Conservation (phyloP, 2,113 vertebrate species). For the Cheilinus undulatus region DNA sequence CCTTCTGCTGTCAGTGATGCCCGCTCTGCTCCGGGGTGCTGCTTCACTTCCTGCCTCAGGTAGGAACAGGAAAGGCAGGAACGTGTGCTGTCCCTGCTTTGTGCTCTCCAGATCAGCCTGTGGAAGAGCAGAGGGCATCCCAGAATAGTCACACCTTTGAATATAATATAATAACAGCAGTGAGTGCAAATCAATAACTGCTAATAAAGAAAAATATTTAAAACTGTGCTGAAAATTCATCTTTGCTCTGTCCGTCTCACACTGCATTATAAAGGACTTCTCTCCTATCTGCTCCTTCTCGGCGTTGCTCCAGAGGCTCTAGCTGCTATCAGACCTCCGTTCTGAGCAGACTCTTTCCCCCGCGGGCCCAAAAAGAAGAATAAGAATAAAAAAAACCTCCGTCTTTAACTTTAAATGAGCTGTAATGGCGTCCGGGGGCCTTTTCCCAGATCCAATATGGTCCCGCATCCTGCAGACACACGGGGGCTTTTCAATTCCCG, state of each 20-base stretch:
- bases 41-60: too few species aligned
- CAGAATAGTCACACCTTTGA: too few species aligned
- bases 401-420: conserved; percentile 69
- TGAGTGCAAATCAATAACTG: too few species aligned
- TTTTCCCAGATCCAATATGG: conserved; percentile 51
- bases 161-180: too few species aligned
- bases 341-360: conserved; percentile 21
- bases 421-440: conserved; percentile 49
- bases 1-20: too few species aligned
- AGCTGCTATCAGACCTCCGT: conserved; percentile 34
- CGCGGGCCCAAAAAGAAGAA: conserved; percentile 6
- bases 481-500: conserved; percentile 49
- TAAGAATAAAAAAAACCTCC: conserved; percentile 5
- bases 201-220: too few species aligned
- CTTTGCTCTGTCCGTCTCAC: conserved; percentile 12
- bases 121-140: too few species aligned
- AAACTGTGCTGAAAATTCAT: too few species aligned
- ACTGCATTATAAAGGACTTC: conserved; percentile 18
- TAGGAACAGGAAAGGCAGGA: too few species aligned
- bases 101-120: too few species aligned
- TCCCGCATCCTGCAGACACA: conserved; percentile 40
- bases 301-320: conserved; percentile 3
- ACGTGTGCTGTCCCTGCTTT: too few species aligned
- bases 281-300: conserved; percentile 5
- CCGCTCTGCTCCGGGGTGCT: too few species aligned